Conservation (phyloP, 2,888 invertebrate species). For the Drosophila kokeensis region DNA sequence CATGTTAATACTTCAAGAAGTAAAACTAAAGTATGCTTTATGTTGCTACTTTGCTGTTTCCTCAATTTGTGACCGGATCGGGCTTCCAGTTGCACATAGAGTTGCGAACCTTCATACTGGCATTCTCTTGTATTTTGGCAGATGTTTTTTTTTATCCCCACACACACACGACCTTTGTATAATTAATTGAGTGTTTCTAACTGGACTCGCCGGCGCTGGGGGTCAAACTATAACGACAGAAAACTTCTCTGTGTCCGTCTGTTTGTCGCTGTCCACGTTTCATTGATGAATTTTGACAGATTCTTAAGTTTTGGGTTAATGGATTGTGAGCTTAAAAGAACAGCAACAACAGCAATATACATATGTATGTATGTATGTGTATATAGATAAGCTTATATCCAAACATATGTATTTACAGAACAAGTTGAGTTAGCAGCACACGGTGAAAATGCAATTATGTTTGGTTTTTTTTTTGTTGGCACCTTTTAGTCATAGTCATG, state of each 20-base stretch:
- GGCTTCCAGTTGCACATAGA: neutral
- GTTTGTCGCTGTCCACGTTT: slow-evolving; percentile 36
- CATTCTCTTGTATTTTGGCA: slow-evolving; percentile 12
- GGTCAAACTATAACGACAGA: slow-evolving; percentile 42
- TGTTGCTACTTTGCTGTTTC: neutral
- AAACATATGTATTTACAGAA: slow-evolving; percentile 1
- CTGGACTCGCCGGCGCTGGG: slow-evolving; percentile 51
- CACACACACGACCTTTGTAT: slow-evolving; percentile 37
- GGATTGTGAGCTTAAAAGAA: slow-evolving; percentile 17
- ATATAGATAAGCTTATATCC: neutral
- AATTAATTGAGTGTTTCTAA: slow-evolving; percentile 63
- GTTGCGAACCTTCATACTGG: slow-evolving; percentile 2
- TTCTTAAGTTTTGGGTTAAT: slow-evolving; percentile 57
- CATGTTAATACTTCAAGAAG: neutral
- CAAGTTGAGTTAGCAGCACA: slow-evolving; percentile 35
- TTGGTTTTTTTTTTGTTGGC: slow-evolving; percentile 34
- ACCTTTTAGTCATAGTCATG: slow-evolving; percentile 25
- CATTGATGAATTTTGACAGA: slow-evolving; percentile 70
- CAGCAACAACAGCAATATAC: slow-evolving; percentile 9
- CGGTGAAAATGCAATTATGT: slow-evolving; percentile 62
- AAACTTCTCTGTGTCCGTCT: slow-evolving; percentile 16
- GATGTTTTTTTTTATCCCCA: slow-evolving; percentile 24
- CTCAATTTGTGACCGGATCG: neutral
- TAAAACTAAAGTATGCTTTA: neutral
- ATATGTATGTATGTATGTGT: neutral